Evolutionary conservation across 2,797 vertebrate genomes (phyloP), one percentile per base, ranked within the genome.

Genomic region (Sebastiscus albofasciatus): DNA sequence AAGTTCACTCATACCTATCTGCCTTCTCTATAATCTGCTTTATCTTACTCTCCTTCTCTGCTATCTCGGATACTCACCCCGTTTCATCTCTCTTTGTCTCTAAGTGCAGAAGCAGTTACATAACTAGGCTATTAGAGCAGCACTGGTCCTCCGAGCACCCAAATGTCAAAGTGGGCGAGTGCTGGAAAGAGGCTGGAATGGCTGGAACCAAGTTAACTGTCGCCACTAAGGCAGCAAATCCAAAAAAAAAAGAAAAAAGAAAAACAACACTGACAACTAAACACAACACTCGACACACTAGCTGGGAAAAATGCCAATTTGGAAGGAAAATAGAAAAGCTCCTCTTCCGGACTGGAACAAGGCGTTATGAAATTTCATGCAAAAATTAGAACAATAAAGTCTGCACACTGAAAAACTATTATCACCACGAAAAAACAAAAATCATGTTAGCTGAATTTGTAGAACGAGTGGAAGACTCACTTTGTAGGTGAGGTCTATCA

Each of bases 91-190:
- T 36, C 60, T 67, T 87, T 78, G 76, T 90, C 76, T 88, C 76
- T 75, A 80, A 92, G 83, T 77, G 81, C 83, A 81, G 80, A 76
- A 68, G 72, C 75, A 31, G 76, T 93, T 93, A 89, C 62, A 77
- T 90, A 94, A 93, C 88, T 31, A 61, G 78, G 75, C 89, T 83
- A 90, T 87, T 86, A 88, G 77, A 93, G 91, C 75, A 62, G 70
- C 71, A 64, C 82, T 79, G 88, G 86, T 87, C 87, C 90, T 91
- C 73, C 8, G 20, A 87, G 77, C 71, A 60, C 77, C 80, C 68
- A 79, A 91, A 93, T 93, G 90, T 89, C 88, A 90, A 90, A 86
- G 84, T 75, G 73, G 83, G 71, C 61, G 71, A 90, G 77, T 54
- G 81, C 64, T 67, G 39, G 39, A 61, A 67, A 70, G 74, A 46